phyloP scores from a whole-genome alignment of 2,888 invertebrate species.

The Linnaemya tessellans region DNA sequence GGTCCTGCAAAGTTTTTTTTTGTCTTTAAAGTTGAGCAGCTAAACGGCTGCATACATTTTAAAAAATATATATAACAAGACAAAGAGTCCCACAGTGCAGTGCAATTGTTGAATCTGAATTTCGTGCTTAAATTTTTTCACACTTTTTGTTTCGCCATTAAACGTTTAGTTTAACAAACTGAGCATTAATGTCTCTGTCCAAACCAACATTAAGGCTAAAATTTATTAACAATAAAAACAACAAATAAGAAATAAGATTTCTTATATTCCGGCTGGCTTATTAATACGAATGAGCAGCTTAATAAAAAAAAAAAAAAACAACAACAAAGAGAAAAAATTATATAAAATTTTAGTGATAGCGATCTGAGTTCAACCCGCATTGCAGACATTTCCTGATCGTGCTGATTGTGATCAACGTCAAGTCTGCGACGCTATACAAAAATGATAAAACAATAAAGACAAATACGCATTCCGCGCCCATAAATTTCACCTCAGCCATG shows the following conservation, averaged over 20 bases:
- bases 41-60: too few relatives aligned
- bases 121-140: constrained; percentile 58
- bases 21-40: too few relatives aligned
- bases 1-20: too few relatives aligned
- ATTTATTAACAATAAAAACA: constrained; percentile 34
- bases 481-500: constrained; percentile 22
- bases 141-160: constrained; percentile 42
- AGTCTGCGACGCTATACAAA: constrained; percentile 20
- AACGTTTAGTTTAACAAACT: constrained; percentile 50
- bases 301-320: too few relatives aligned
- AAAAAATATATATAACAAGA: too few relatives aligned
- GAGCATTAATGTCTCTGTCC: constrained; percentile 51
- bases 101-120: constrained; percentile 36
- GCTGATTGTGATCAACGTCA: background rate
- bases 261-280: background rate
- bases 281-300: background rate
- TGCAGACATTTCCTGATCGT: constrained; percentile 21
- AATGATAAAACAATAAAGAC: constrained; percentile 5
- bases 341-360: background rate
- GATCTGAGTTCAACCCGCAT: background rate
- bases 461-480: constrained; percentile 21
- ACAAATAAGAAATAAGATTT: background rate
- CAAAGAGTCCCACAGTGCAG: background rate
- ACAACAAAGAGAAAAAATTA: too few relatives aligned
- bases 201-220: constrained; percentile 24